phyloP scores from a whole-genome alignment of 2,113 vertebrate species.

The Labeo rohita region DNA sequence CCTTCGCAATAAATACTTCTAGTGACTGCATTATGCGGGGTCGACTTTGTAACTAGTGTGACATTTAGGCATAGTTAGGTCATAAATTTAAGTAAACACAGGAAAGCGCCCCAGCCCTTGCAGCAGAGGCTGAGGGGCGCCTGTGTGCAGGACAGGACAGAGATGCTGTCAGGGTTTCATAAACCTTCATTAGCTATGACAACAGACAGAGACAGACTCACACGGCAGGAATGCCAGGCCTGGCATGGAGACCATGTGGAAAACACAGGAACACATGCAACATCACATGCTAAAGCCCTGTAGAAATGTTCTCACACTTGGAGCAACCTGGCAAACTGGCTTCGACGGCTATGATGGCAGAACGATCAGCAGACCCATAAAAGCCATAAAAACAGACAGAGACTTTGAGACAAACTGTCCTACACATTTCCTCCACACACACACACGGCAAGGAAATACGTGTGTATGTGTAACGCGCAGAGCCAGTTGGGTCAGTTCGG shows the following conservation, averaged over 20 bases:
- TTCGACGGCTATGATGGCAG: constrained; percentile 56
- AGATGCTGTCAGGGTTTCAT: constrained; percentile 62
- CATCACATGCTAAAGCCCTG: constrained; percentile 65
- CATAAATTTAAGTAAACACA: constrained; percentile 54
- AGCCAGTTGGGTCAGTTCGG: constrained; percentile 69
- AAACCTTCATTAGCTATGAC: constrained; percentile 65
- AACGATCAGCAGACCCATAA: constrained; percentile 73
- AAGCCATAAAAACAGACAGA: constrained; percentile 58
- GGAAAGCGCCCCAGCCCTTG: neutral
- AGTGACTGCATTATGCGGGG: neutral
- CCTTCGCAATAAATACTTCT: neutral
- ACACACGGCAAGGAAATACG: constrained; percentile 59
- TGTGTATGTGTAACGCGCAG: constrained; percentile 67
- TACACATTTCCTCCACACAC: constrained; percentile 55
- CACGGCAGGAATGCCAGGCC: constrained; percentile 74
- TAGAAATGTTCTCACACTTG: neutral
- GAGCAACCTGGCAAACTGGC: neutral
- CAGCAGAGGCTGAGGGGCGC: constrained; percentile 9
- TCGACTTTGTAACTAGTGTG: constrained; percentile 18
- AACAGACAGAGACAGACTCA: constrained; percentile 64
- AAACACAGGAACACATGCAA: constrained; percentile 24
- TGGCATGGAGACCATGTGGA: constrained; percentile 73
- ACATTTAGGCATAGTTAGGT: constrained; percentile 23
- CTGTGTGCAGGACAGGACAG: constrained; percentile 50
- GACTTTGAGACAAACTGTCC: constrained; percentile 36